Conservation (phyloP, 30 jellyfish, hydroid and myxozoan genomes). For the Turritopsis rubra region DNA sequence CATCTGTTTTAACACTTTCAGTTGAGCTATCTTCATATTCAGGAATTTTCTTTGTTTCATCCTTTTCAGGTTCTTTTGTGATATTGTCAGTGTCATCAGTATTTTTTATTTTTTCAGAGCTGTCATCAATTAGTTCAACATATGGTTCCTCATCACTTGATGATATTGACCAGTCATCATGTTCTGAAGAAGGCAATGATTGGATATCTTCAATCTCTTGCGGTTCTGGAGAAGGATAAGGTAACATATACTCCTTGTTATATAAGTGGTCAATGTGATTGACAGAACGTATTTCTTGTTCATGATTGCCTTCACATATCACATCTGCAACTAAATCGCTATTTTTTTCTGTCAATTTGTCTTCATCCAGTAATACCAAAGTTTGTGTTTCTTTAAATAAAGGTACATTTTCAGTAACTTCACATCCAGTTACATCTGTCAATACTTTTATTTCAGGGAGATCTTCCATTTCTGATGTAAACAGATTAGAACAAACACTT, state of each 20-base stretch:
- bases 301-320: too few relatives aligned
- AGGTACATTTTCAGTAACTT: not conserved
- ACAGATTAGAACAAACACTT: too few relatives aligned
- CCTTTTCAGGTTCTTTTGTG: not conserved
- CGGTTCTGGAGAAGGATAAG: not conserved
- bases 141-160: conserved; percentile 2
- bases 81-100: not conserved
- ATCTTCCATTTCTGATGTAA: not conserved
- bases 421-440: not conserved
- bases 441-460: not conserved
- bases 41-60: not conserved
- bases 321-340: too few relatives aligned
- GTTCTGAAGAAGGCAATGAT: not conserved
- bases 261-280: not conserved
- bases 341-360: too few relatives aligned
- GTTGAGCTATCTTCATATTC: not conserved
- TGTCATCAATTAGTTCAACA: not conserved
- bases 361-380: not conserved
- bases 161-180: not conserved
- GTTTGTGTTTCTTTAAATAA: not conserved
- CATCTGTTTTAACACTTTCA: not conserved
- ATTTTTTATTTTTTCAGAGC: not conserved
- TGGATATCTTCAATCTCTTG: not conserved
- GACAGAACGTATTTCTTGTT: too few relatives aligned
- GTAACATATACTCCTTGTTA: not conserved